phyloP scores from a whole-genome alignment of 1,140 invertebrate genomes.

The Meloidogyne chitwoodi region DNA sequence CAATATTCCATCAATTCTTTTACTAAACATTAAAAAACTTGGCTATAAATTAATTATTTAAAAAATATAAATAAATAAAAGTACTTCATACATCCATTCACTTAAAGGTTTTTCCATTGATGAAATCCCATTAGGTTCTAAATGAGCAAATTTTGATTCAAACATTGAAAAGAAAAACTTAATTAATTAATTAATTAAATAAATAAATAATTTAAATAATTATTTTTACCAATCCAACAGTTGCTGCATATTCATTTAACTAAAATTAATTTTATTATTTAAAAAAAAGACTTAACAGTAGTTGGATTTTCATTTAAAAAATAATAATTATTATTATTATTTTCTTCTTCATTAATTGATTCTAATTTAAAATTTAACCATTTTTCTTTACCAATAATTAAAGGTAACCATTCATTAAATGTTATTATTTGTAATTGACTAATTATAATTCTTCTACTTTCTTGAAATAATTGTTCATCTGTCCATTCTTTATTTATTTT shows the following conservation, averaged over 20 bases:
- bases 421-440: slow-evolving; percentile 60
- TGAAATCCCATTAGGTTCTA: slow-evolving; percentile 20
- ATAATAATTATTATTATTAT: neutral
- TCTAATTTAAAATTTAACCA: slow-evolving; percentile 27
- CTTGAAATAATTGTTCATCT: slow-evolving; percentile 84
- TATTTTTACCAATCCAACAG: slow-evolving; percentile 37
- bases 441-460: slow-evolving; percentile 66
- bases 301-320: neutral
- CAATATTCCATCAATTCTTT: slow-evolving; percentile 43
- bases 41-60: slow-evolving; percentile 2
- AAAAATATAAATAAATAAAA: slow-evolving; percentile 3
- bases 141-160: slow-evolving; percentile 33
- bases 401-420: slow-evolving; percentile 61
- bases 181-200: slow-evolving; percentile 2
- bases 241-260: slow-evolving; percentile 51
- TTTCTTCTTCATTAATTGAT: neutral
- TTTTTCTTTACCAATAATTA: slow-evolving; percentile 55
- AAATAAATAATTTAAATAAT: neutral
- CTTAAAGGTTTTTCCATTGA: slow-evolving; percentile 37
- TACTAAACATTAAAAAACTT: slow-evolving; percentile 30
- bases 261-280: neutral
- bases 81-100: slow-evolving; percentile 39
- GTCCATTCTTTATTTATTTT: slow-evolving; percentile 88
- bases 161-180: slow-evolving; percentile 49
- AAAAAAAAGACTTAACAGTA: neutral